phyloP scores from a whole-genome alignment of 2,888 invertebrate species.

The Taphrorychus bicolor region DNA sequence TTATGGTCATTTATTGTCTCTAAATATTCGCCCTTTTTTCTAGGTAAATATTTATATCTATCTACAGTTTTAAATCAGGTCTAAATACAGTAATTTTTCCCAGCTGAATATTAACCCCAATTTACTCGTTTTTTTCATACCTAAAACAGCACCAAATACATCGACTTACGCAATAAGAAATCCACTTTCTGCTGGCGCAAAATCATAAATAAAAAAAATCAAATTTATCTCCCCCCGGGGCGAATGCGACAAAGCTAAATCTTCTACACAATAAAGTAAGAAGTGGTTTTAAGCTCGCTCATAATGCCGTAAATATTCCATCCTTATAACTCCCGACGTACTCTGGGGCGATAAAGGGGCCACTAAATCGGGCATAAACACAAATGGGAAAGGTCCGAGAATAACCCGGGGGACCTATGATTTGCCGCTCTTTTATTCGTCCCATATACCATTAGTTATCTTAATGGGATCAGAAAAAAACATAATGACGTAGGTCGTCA shows the following conservation, averaged over 20 bases:
- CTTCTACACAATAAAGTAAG: constrained; percentile 13
- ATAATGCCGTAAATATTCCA: constrained; percentile 16
- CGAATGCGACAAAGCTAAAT: constrained; percentile 9
- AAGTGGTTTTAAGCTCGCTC: constrained; percentile 11
- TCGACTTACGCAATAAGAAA: no score
- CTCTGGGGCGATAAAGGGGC: constrained; percentile 11
- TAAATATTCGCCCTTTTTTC: no score
- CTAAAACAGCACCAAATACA: no score
- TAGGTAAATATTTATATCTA: no score
- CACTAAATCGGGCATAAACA: constrained; percentile 21
- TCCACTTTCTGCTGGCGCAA: background rate
- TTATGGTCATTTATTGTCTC: no score
- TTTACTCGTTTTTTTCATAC: no score
- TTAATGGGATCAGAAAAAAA: background rate
- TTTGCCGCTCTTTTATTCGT: background rate
- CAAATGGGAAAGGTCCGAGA: constrained; percentile 8
- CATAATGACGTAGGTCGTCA: no score
- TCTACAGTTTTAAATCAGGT: no score
- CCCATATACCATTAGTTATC: background rate
- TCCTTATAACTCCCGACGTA: constrained; percentile 9
- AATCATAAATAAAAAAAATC: background rate
- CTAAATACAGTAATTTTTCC: no score
- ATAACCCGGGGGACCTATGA: background rate
- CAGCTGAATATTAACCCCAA: no score
- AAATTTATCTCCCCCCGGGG: background rate